A percentile compares a stretch with the other conserved stretches of the same genome.
Evolutionary conservation across 1,140 invertebrate species (phyloP).

Genomic region (Drosophila oshimai): DNA sequence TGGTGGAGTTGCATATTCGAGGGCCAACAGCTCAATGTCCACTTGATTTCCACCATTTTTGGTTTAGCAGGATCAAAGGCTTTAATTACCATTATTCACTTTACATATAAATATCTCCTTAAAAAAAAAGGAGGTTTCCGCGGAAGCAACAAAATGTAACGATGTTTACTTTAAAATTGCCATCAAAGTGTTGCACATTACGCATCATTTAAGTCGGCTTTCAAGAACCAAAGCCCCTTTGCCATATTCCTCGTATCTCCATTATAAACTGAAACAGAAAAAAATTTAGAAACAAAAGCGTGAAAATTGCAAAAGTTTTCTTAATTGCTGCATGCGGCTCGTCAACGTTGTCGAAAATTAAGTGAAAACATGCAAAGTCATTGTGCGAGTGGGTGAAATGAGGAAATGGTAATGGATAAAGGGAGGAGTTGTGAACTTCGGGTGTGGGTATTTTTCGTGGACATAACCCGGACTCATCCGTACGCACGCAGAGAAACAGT

Average conservation of each 20-base stretch:
- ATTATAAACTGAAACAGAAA: conserved; percentile 38
- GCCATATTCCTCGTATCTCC: too few relatives aligned
- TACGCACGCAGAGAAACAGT: not conserved
- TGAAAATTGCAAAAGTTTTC: conserved; percentile 79
- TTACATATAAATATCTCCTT: too few relatives aligned
- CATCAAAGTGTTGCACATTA: conserved; percentile 76
- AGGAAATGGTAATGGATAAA: too few relatives aligned
- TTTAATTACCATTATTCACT: conserved; percentile 44
- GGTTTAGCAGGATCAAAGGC: too few relatives aligned
- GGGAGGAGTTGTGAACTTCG: not conserved
- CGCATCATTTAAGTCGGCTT: conserved; percentile 58
- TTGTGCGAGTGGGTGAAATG: conserved; percentile 51
- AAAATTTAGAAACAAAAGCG: conserved; percentile 65
- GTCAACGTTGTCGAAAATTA: conserved; percentile 66
- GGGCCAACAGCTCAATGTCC: too few relatives aligned
- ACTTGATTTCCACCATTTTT: too few relatives aligned
- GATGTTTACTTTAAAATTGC: too few relatives aligned
- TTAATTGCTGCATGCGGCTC: conserved; percentile 63
- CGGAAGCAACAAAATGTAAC: conserved; percentile 60
- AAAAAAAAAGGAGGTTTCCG: too few relatives aligned
- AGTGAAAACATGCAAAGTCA: conserved; percentile 78
- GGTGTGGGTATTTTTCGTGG: too few relatives aligned
- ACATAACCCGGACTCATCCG: too few relatives aligned
- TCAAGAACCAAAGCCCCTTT: not conserved
- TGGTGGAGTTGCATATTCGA: conserved; percentile 35